These are phyloP conservation scores for Eptesicus fuscus DNA, from an alignment of 2,113 vertebrate species.

Conservation along the genomic window DNA sequence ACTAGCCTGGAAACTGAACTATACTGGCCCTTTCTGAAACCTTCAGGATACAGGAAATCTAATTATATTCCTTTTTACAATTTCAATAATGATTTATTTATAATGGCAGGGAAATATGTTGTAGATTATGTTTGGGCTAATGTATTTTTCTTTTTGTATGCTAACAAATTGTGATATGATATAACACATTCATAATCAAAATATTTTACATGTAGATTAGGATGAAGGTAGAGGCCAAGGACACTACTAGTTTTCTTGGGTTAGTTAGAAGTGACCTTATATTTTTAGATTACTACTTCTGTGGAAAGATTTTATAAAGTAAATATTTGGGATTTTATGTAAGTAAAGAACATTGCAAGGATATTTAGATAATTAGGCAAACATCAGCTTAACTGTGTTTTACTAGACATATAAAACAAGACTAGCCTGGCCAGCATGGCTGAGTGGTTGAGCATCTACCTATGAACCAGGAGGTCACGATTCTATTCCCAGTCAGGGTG, in stretches of 20 bases:
- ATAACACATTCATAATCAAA: conserved; percentile 61
- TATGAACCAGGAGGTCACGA: no score
- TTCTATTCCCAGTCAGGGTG: no score
- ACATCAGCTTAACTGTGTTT: conserved; percentile 39
- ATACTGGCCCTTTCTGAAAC: conserved; percentile 71
- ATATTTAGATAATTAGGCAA: conserved; percentile 57
- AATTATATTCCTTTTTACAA: conserved; percentile 80
- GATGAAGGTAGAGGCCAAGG: conserved; percentile 38
- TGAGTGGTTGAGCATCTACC: no score
- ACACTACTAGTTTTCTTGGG: conserved; percentile 38
- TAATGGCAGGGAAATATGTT: conserved; percentile 70
- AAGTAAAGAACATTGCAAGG: conserved; percentile 37
- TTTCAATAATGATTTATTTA: conserved; percentile 82
- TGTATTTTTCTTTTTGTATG: conserved; percentile 68
- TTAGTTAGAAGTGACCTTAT: conserved; percentile 43
- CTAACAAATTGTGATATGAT: conserved; percentile 67
- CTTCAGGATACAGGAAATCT: conserved; percentile 79
- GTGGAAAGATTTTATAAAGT: conserved; percentile 22
- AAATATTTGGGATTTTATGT: conserved; percentile 54
- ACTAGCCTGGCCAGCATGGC: no score
- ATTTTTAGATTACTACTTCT: conserved; percentile 53
- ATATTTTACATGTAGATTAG: background rate
- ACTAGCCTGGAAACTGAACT: conserved; percentile 76
- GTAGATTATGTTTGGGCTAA: conserved; percentile 76
- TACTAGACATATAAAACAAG: conserved; percentile 14